A percentile compares a stretch with the other conserved stretches of the same genome.
These are phyloP conservation scores for Saccostrea echinata DNA, from an alignment of 1,140 invertebrate species.

Conservation along the genomic window DNA sequence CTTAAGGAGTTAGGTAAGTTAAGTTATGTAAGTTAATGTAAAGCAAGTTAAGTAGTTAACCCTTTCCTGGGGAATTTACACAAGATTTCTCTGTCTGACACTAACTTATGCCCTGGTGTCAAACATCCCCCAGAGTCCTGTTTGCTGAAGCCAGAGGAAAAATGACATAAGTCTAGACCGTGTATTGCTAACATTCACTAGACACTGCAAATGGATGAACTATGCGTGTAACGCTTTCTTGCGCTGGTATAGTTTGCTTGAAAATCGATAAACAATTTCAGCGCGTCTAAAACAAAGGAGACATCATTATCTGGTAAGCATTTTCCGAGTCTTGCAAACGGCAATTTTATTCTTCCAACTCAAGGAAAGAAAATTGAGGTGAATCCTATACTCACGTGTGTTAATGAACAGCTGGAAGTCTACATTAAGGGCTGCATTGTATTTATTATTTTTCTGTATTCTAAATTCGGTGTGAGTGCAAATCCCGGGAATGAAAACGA, in stretches of 20 bases:
- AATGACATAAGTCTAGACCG: neutral
- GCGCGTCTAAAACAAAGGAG: constrained; percentile 26
- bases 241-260: neutral
- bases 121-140: too few relatives aligned
- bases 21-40: too few relatives aligned
- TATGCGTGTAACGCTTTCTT: neutral
- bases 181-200: neutral
- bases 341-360: neutral
- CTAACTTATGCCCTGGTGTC: too few relatives aligned
- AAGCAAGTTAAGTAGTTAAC: too few relatives aligned
- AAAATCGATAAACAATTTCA: constrained; percentile 22
- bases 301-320: neutral
- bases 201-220: neutral
- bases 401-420: neutral
- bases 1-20: too few relatives aligned
- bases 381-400: neutral
- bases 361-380: neutral
- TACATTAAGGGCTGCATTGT: constrained; percentile 9
- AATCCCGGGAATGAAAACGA: constrained; percentile 25
- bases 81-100: too few relatives aligned
- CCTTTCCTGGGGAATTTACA: too few relatives aligned
- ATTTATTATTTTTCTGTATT: neutral
- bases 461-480: neutral
- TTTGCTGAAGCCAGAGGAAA: too few relatives aligned
- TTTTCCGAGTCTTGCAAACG: neutral